phyloP scores from a whole-genome alignment of 1,140 invertebrate genomes.

The Eurosta solidaginis region DNA sequence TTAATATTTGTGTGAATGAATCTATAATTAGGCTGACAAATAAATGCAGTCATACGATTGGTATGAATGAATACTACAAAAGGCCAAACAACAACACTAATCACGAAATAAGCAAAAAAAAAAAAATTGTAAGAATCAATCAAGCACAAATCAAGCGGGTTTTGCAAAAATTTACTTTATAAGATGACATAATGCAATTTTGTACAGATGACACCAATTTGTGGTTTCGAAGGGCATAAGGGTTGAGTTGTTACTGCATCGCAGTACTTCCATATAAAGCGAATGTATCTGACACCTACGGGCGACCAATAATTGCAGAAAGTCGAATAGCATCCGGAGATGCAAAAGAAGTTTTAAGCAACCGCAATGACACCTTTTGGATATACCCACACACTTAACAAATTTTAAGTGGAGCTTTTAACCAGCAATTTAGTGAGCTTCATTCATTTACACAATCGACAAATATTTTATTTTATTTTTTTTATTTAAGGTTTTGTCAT shows the following conservation, averaged over 20 bases:
- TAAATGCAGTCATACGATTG: neutral
- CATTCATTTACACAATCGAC: neutral
- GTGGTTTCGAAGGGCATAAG: too few relatives aligned
- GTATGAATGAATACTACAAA: neutral
- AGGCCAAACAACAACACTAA: neutral
- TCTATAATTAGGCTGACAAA: neutral
- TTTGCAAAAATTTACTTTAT: neutral
- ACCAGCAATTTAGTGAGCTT: neutral
- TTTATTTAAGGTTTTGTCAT: neutral
- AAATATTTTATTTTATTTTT: neutral
- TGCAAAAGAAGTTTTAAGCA: neutral
- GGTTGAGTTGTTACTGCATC: too few relatives aligned
- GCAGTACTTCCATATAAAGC: too few relatives aligned
- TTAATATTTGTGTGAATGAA: neutral
- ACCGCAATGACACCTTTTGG: neutral
- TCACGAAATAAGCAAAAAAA: neutral
- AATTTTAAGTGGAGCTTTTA: neutral
- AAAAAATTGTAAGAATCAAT: neutral
- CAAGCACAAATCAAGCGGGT: neutral
- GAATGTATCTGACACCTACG: neutral
- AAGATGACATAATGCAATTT: conserved; percentile 12
- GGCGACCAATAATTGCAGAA: neutral
- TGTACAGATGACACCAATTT: neutral
- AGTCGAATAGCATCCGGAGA: neutral
- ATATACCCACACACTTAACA: neutral